phyloP scores from a whole-genome alignment of 2,888 invertebrate species.

The Cremastinae sp. region DNA sequence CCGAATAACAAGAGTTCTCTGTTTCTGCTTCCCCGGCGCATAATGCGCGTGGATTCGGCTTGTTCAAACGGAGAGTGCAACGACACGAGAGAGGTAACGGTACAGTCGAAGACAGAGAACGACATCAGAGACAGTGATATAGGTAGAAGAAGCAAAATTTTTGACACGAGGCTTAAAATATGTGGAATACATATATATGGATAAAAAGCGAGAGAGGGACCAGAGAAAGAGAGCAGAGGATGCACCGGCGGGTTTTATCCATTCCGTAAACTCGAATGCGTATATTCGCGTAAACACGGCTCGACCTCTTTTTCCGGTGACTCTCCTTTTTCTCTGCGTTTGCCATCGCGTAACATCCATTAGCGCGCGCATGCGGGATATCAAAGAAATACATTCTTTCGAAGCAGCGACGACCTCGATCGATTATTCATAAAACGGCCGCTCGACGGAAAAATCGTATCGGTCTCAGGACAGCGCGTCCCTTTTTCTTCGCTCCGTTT shows the following conservation, averaged over 20 bases:
- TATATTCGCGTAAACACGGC: conserved; percentile 12
- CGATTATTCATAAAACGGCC: conserved; percentile 59
- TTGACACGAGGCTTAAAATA: conserved; percentile 35
- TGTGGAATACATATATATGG: conserved; percentile 45
- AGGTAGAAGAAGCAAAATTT: conserved; percentile 41
- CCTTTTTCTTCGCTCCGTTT: neutral
- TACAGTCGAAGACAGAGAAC: neutral
- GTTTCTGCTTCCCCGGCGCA: conserved; percentile 13
- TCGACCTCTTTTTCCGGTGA: conserved; percentile 8
- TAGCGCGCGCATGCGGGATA: conserved; percentile 54
- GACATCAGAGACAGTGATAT: neutral
- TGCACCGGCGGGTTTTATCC: conserved; percentile 12
- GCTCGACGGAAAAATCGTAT: conserved; percentile 50
- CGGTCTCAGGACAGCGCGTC: conserved; percentile 25
- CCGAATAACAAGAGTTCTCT: conserved; percentile 31
- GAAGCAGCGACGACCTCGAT: conserved; percentile 43
- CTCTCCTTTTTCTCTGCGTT: neutral
- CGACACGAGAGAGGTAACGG: conserved; percentile 43
- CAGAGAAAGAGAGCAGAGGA: too few relatives aligned
- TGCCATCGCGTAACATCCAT: conserved; percentile 11
- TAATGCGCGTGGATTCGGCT: conserved; percentile 36
- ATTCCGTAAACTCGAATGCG: conserved; percentile 5
- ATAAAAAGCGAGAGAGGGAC: conserved; percentile 1
- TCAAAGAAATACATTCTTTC: conserved; percentile 45
- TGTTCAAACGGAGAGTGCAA: conserved; percentile 34